Evolutionary conservation across 2,888 invertebrate species (phyloP).

Genomic region (Rhimphoctona megacephalus): DNA sequence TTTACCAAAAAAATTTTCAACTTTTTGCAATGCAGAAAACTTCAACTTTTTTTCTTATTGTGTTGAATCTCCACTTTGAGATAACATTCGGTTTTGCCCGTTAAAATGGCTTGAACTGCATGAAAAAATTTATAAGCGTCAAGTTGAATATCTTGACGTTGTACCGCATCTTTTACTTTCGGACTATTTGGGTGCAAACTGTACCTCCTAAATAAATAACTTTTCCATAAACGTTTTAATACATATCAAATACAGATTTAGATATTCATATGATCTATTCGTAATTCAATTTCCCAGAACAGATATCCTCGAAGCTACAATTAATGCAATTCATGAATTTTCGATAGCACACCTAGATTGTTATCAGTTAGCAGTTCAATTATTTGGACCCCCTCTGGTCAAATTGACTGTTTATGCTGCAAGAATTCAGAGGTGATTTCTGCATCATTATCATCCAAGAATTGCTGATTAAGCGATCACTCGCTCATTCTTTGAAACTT

Average conservation of each 20-base stretch:
- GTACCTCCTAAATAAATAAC: no score
- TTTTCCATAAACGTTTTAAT: no score
- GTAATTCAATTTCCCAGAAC: neutral
- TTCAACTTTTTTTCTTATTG: no score
- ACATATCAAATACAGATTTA: neutral
- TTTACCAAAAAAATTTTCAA: no score
- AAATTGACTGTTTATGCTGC: neutral
- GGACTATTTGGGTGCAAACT: no score
- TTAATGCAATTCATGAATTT: neutral
- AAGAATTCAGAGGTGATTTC: neutral
- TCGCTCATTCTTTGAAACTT: neutral
- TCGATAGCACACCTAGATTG: neutral
- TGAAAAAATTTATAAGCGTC: no score
- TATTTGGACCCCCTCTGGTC: neutral
- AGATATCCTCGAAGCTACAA: neutral
- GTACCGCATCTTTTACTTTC: no score
- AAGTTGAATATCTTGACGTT: no score
- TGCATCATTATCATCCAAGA: neutral
- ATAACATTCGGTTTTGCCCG: neutral
- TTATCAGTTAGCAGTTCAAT: neutral
- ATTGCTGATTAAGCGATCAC: conserved; percentile 1
- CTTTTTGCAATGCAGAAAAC: no score
- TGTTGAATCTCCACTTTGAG: no score
- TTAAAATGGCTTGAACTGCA: no score
- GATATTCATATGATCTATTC: neutral